Base-by-base conservation (phyloP, 2,888 invertebrate species). In the Argyresthia albistria region DNA sequence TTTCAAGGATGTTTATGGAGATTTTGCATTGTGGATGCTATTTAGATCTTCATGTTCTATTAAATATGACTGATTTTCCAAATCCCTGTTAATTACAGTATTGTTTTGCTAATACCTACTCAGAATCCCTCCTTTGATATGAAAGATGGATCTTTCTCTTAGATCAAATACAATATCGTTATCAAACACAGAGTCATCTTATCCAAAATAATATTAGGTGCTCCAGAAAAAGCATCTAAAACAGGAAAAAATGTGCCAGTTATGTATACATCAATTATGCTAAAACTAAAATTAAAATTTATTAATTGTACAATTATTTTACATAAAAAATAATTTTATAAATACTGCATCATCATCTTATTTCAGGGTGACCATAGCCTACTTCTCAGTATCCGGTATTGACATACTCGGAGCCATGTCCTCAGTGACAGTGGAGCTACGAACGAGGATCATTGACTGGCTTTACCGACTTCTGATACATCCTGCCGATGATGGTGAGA, bases 371-470 rank as follows among this genome's bases (percentile, higher is more conserved):
- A 92, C 93, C 25, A 90, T 95, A 70, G 93, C 93, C 43, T 98
- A 95, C 76, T 98, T 98, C 82, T 92, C 96, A n/a, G 90, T 98
- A 53, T 95, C 97, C 39, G 97, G 97, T 4, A 77, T 98, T 60
- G 98, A 98, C 86, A 88, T 98, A 16, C 86, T 98, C 4, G 91
- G 94, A 59, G 90, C 93, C n/a, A 78, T 97, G 55, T 89, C 94
- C 60, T 81, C 91, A 9, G 76, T 97, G 49, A 87, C 91, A 4
- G 75, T 90, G 52, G 88, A 91, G 50, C 81, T 92, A 50, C 91
- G 90, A 61, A 73, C 90, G 55, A 89, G 91, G 55, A 94, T 97
- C 43, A 92, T 97, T 57, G 92, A 97, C 53, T 98, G 98, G 98
- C 92, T 98, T 55, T 98, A 98, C 76, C 90, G 92, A 35, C 88